Base-by-base conservation (phyloP, 2,888 invertebrate genomes). In the Acleris laterana region DNA sequence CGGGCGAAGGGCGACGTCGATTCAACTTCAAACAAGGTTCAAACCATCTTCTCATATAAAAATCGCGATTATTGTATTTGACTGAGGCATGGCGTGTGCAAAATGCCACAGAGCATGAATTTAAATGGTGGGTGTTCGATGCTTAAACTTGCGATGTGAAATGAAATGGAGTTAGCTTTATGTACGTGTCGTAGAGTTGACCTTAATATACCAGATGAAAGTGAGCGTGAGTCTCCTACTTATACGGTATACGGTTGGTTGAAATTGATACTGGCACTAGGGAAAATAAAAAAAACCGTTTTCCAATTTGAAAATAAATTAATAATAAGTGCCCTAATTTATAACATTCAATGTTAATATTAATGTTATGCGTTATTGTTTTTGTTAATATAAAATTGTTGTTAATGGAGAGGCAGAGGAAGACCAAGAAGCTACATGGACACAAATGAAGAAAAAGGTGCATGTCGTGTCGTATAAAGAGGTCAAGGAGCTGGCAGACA, bases 21-120 rank as follows among this genome's bases (percentile, higher is more conserved):
- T 64, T 68, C 55, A 51, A 68, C 60, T 68, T 63, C 60, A 63
- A 66, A 61, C 61, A 62, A 62, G 66, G 51, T 62, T 62, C 61
- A 66, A 66, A 66, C 61, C 61, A 56, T 66, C 50, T 57, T 51
- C 46, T 66, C 56, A 57, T 61, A 66, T 66, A 66, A 66, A 66
- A 66, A 66, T 66, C 57, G 61, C 66, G 66, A 62, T 62, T 66
- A 66, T 66, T 57, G 56, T 65, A 65, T 66, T 62, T 57, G 66
- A 59, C 59, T 53, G 59, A 28, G 59, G 48, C 53, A 59, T 59
- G 48, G 55, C 55, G 49, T 44, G 65, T 49, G 49, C 50, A 49
- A 49, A 28, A 38, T 42, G 38, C 55, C 62, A 48, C 38, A 55
- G 59, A 53, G 42, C 42, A 55, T 53, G 63, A 42, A 16, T 51